Conservation (phyloP, 1,140 invertebrate species). For the Drosophila erecta region DNA sequence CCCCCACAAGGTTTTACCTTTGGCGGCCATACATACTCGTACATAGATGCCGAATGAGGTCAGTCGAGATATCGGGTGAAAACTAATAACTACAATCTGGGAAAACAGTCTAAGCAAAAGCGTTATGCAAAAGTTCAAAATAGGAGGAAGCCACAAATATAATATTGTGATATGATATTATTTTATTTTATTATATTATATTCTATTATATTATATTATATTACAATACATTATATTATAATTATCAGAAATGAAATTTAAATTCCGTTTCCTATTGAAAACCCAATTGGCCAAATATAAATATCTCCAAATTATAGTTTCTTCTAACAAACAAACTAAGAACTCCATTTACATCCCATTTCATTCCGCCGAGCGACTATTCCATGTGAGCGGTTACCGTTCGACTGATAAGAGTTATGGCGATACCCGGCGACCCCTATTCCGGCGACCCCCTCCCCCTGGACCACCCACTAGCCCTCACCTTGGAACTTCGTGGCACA, state of each 20-base stretch:
- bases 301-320: too few relatives aligned
- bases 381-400: slow-evolving; percentile 53
- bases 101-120: neutral
- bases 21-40: too few relatives aligned
- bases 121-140: too few relatives aligned
- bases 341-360: neutral
- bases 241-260: too few relatives aligned
- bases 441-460: neutral
- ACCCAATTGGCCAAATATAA: too few relatives aligned
- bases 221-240: too few relatives aligned
- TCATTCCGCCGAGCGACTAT: slow-evolving; percentile 36
- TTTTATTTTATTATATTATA: too few relatives aligned
- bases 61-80: neutral
- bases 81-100: neutral
- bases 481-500: slow-evolving; percentile 57
- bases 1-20: slow-evolving; percentile 10
- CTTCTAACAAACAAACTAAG: too few relatives aligned
- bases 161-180: too few relatives aligned
- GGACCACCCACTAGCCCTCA: slow-evolving; percentile 29
- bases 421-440: slow-evolving; percentile 34
- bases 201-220: too few relatives aligned
- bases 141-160: too few relatives aligned
- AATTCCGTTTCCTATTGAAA: too few relatives aligned
- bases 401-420: slow-evolving; percentile 68
- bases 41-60: neutral